Conservation (phyloP, 2,797 vertebrate species). For the Eremophila alpestris region DNA sequence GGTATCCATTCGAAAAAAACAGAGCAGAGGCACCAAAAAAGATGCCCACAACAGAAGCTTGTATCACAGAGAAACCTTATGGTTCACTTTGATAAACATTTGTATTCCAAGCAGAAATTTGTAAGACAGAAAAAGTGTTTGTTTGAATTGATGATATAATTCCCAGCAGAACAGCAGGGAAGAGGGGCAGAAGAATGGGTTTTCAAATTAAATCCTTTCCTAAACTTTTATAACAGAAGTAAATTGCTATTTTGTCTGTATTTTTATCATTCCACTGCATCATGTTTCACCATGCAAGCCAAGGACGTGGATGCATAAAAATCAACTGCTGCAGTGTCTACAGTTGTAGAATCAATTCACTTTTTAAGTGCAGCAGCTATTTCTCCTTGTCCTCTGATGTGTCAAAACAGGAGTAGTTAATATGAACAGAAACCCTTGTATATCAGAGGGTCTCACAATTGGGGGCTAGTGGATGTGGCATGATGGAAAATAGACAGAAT, state of each 20-base stretch:
- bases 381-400: not conserved
- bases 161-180: not conserved
- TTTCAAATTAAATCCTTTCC: not conserved
- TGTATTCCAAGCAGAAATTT: not conserved
- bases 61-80: not conserved
- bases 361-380: not conserved
- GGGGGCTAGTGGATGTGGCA: not conserved
- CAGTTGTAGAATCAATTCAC: rapidly evolving
- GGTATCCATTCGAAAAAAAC: not conserved
- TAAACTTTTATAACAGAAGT: not conserved
- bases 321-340: not conserved
- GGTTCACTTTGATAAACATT: not conserved
- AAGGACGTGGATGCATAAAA: not conserved
- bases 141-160: not conserved
- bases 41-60: not conserved
- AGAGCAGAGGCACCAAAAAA: not conserved
- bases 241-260: not conserved
- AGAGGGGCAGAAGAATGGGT: not conserved
- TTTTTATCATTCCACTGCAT: not conserved
- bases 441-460: not conserved
- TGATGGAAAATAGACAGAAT: not conserved
- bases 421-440: not conserved
- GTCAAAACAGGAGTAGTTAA: not conserved
- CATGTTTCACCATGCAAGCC: not conserved
- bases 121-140: not conserved